A percentile compares a stretch with the other conserved stretches of the same genome.
phyloP scores from a whole-genome alignment of 2,888 invertebrate genomes.

The Alloplasta piceator region DNA sequence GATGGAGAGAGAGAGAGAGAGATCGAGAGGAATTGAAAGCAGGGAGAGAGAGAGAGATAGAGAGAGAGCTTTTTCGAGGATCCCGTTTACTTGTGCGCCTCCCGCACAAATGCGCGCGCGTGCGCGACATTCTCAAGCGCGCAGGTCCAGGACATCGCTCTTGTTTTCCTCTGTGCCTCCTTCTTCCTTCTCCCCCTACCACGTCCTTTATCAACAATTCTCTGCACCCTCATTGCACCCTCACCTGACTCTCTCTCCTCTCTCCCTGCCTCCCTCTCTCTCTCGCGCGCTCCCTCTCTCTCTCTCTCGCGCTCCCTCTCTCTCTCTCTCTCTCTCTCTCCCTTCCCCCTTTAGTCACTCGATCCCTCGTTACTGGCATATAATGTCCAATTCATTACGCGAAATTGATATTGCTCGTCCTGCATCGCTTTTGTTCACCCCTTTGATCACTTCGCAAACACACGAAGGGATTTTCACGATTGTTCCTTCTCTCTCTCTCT shows the following conservation, averaged over 20 bases:
- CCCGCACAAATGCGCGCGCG: constrained; percentile 60
- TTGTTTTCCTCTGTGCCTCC: constrained; percentile 1
- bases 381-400: constrained; percentile 76
- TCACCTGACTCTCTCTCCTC: constrained; percentile 14
- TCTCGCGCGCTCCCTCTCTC: constrained; percentile 32
- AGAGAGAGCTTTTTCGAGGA: constrained; percentile 69
- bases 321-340: constrained; percentile 1
- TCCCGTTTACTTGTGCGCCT: constrained; percentile 70
- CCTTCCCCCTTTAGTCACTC: constrained; percentile 18
- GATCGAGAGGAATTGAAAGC: background rate
- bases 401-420: constrained; percentile 68
- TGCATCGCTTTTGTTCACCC: constrained; percentile 18
- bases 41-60: background rate
- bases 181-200: constrained; percentile 1
- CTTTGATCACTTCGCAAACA: background rate
- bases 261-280: constrained; percentile 7
- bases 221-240: background rate
- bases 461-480: background rate
- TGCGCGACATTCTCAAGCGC: constrained; percentile 73
- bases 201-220: too few species aligned
- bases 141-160: constrained; percentile 60
- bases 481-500: background rate
- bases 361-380: constrained; percentile 59
- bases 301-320: constrained; percentile 4
- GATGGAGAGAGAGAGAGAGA: background rate